Conservation (phyloP, 1,140 invertebrate species). For the Oncopeltus fasciatus region DNA sequence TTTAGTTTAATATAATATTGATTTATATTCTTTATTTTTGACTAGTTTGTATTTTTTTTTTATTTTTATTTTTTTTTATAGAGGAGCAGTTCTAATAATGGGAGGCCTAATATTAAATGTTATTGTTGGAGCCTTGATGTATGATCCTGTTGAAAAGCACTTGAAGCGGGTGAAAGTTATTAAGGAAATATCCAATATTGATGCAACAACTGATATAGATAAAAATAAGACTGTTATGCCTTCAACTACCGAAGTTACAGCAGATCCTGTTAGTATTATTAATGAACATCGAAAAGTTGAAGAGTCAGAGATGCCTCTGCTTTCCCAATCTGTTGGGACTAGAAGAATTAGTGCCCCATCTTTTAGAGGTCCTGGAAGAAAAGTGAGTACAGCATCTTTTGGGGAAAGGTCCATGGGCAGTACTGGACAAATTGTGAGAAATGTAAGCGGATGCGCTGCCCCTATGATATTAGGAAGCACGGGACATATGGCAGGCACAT, state of each 20-base stretch:
- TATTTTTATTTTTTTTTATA: too few relatives aligned
- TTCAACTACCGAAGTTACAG: not conserved
- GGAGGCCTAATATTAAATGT: constrained; percentile 69
- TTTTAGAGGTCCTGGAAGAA: not conserved
- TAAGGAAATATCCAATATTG: constrained; percentile 1
- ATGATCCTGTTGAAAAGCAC: constrained; percentile 67
- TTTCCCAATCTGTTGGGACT: constrained; percentile 26
- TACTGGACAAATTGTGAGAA: constrained; percentile 38
- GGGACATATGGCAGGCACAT: constrained; percentile 21
- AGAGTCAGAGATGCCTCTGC: constrained; percentile 19
- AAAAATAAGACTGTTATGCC: constrained; percentile 9
- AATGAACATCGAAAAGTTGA: constrained; percentile 12
- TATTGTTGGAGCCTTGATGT: constrained; percentile 66
- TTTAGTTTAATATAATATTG: too few relatives aligned
- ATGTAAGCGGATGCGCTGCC: constrained; percentile 38
- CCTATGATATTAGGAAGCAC: constrained; percentile 20
- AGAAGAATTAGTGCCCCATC: constrained; percentile 38
- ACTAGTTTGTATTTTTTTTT: too few relatives aligned
- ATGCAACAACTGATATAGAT: not conserved
- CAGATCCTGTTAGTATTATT: not conserved
- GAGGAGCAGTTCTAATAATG: constrained; percentile 64
- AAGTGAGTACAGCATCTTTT: constrained; percentile 10
- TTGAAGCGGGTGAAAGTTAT: constrained; percentile 43
- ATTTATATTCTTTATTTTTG: too few relatives aligned
- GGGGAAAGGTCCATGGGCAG: constrained; percentile 30